Percentiles rank a stretch among this genome's conserved stretches.
phyloP scores from a whole-genome alignment of 2,888 invertebrate genomes.

The Epicampocera succincta region DNA sequence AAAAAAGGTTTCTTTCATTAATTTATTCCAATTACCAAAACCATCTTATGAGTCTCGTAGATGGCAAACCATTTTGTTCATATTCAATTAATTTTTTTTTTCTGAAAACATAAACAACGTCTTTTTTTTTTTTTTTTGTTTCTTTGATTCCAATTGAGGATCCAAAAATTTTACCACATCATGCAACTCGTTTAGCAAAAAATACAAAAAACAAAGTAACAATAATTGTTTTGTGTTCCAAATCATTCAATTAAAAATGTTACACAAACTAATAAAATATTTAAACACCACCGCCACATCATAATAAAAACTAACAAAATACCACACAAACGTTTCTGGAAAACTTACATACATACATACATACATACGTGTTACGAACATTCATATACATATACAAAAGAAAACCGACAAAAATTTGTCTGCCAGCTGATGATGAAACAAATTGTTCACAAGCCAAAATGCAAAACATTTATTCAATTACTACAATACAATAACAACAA shows the following conservation, averaged over 20 bases:
- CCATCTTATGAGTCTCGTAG: neutral
- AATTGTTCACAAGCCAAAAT: neutral
- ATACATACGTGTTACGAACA: no score
- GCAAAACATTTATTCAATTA: no score
- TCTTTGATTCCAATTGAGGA: neutral
- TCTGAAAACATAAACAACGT: neutral
- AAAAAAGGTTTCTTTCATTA: no score
- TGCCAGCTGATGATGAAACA: neutral
- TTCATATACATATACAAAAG: conserved; percentile 1
- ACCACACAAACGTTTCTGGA: neutral
- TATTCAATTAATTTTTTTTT: neutral
- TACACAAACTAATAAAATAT: conserved; percentile 49
- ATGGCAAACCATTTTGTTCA: conserved; percentile 16
- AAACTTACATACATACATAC: no score
- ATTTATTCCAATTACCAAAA: neutral
- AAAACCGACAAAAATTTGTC: conserved; percentile 5
- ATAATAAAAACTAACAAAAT: neutral
- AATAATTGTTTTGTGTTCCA: conserved; percentile 34
- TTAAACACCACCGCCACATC: conserved; percentile 24
- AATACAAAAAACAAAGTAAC: neutral
- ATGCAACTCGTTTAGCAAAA: conserved; percentile 1
- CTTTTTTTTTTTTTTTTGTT: conserved; percentile 1
- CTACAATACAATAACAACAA: no score
- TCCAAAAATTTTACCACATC: conserved; percentile 6
- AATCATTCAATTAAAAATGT: conserved; percentile 63